Evolutionary conservation across 2,113 vertebrate species (phyloP), one percentile per base, ranked within the genome.

Genomic region (Mungos mungo): DNA sequence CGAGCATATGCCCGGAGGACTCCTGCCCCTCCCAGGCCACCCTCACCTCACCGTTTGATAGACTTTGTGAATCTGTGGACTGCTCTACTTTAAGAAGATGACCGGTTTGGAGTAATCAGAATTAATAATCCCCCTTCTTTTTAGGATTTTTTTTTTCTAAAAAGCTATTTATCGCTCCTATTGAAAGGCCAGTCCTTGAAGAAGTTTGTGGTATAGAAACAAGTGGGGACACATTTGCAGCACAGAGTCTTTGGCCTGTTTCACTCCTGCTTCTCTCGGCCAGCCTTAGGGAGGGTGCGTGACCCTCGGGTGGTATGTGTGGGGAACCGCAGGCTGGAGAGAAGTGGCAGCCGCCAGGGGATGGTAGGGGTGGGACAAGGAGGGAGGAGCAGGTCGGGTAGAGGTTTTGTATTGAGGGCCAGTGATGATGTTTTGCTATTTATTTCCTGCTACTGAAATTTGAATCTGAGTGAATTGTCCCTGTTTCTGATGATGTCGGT

Each of bases 381-480:
- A 91, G 95, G 97, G 96, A 80, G 27, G 68, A 35, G 12, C 2
- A 93, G 96, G 95, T 76, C 14, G 96, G 95, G 87, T 94, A 77
- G 94, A 93, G 94, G 81, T 95, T 98, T 98, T 97, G 77, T 98
- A 97, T 95, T 87, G 94, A 96, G 94, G 88, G 82, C 96, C 97
- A 98, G 96, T 94, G 96, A 98, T 96, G 84, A 98, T 93, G 93
- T 96, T 98, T 98, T 97, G 98, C 98, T 99, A 98, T 99, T 99
- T 99, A 99, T 99, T 99, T 98, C 97, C 98, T 98, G 98, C 96
- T 92, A 98, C 96, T 98, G 98, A 99, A 98, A 98, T 98, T 98
- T 97, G 95, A 98, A 96, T 98, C 98, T 94, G 97, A 97, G 96
- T 97, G 98, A 96, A 96, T 94, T 97, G 85, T 93, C 95, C 97